Evolutionary conservation across 2,888 invertebrate genomes (phyloP).

Genomic region (Calameuta filiformis): DNA sequence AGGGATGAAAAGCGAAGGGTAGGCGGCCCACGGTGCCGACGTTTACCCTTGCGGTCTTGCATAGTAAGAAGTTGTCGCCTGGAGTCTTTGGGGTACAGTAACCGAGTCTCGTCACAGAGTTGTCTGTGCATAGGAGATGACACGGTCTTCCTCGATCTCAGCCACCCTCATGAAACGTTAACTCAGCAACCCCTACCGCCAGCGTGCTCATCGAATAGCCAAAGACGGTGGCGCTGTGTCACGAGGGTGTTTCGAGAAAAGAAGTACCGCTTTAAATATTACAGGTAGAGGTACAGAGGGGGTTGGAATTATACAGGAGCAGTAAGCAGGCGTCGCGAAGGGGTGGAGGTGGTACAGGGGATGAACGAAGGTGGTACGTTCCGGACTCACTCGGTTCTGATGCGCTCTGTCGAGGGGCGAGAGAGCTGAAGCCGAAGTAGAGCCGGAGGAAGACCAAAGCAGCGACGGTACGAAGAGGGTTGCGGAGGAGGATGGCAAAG

Average conservation of each 20-base stretch:
- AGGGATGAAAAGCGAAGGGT: background rate
- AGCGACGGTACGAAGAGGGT: constrained; percentile 12
- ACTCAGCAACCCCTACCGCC: constrained; percentile 26
- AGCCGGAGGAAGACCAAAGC: constrained; percentile 5
- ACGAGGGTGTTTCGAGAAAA: constrained; percentile 12
- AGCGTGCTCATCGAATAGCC: constrained; percentile 30
- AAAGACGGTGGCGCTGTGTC: background rate
- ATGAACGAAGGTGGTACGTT: constrained; percentile 8
- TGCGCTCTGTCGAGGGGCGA: background rate
- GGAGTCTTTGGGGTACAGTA: constrained; percentile 47
- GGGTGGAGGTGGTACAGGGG: background rate
- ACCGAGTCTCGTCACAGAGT: constrained; percentile 61
- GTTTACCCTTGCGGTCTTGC: constrained; percentile 34
- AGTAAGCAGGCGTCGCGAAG: background rate
- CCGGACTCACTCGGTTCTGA: constrained; percentile 6
- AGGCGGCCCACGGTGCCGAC: background rate
- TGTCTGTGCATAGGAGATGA: constrained; percentile 60
- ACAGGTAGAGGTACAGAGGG: constrained; percentile 17
- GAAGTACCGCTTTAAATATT: constrained; percentile 28
- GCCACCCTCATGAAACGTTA: constrained; percentile 58
- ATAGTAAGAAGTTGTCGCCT: constrained; percentile 34
- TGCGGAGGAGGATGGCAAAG: constrained; percentile 22
- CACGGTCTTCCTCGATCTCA: constrained; percentile 41
- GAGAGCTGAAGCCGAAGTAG: background rate
- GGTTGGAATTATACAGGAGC: constrained; percentile 24